These are phyloP conservation scores for Ornithoptera alexandrae DNA, from an alignment of 2,888 invertebrate genomes.

Conservation along the genomic window DNA sequence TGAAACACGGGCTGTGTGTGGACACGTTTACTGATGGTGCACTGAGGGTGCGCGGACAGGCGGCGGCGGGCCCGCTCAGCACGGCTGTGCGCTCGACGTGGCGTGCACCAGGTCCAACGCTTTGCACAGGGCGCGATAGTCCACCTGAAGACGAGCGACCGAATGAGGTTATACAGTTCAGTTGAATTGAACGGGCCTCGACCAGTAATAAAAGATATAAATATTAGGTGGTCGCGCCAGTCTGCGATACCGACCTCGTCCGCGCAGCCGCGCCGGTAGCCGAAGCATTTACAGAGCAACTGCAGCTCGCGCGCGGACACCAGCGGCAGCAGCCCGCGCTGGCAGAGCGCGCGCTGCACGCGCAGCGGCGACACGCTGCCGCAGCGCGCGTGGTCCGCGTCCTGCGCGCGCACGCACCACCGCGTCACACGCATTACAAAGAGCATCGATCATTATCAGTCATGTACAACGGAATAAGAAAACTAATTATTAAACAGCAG, in stretches of 20 bases:
- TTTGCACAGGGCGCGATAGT: conserved; percentile 85
- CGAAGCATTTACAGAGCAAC: conserved; percentile 86
- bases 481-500: too few relatives aligned
- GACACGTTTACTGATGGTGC: not conserved
- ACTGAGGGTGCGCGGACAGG: not conserved
- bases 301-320: conserved; percentile 85
- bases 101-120: conserved; percentile 83
- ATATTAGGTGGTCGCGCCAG: too few relatives aligned
- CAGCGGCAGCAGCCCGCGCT: conserved; percentile 82
- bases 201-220: too few relatives aligned
- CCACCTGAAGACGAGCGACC: conserved; percentile 66
- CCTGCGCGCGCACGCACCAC: conserved; percentile 59
- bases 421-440: too few relatives aligned
- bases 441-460: too few relatives aligned
- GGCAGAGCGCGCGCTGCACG: conserved; percentile 83
- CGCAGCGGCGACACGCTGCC: conserved; percentile 83
- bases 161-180: too few relatives aligned
- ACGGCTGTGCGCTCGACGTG: conserved; percentile 72
- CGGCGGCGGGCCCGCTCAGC: conserved; percentile 41
- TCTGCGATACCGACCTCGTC: conserved; percentile 52
- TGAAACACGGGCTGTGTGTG: too few relatives aligned
- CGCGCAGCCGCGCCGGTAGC: conserved; percentile 80
- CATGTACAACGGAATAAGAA: too few relatives aligned
- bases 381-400: conserved; percentile 84
- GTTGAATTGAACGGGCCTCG: too few relatives aligned